phyloP scores from a whole-genome alignment of 2,888 invertebrate genomes.

The Eilema depressum region DNA sequence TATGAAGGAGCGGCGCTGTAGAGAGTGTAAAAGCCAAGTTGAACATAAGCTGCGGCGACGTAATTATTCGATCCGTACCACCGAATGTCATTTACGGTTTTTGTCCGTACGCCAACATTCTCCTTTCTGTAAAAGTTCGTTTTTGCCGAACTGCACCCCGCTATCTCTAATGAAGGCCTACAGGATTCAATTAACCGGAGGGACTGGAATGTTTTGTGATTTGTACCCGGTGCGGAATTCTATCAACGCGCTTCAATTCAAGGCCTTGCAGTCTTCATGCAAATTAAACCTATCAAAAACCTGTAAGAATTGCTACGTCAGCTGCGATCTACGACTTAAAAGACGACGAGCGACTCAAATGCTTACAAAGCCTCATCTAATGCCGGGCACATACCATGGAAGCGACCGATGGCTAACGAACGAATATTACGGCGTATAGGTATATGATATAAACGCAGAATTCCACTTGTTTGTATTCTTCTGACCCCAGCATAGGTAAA shows the following conservation, averaged over 20 bases:
- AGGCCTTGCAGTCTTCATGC: slow-evolving; percentile 64
- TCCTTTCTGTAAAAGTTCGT: slow-evolving; percentile 78
- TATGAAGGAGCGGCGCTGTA: slow-evolving; percentile 67
- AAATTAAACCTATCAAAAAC: slow-evolving; percentile 66
- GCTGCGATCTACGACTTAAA: slow-evolving; percentile 21
- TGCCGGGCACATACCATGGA: not conserved
- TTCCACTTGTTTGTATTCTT: not conserved
- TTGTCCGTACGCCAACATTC: slow-evolving; percentile 72
- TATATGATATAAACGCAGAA: not conserved
- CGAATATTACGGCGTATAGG: not conserved
- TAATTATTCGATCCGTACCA: slow-evolving; percentile 79
- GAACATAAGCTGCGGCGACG: slow-evolving; percentile 60
- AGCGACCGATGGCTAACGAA: not conserved
- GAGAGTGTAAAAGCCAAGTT: slow-evolving; percentile 76
- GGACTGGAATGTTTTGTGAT: slow-evolving; percentile 84
- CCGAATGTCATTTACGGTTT: slow-evolving; percentile 81
- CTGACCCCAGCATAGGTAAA: not conserved
- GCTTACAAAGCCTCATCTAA: not conserved
- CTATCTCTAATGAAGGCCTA: slow-evolving; percentile 82
- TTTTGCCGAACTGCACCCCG: slow-evolving; percentile 72
- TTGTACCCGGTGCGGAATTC: slow-evolving; percentile 77
- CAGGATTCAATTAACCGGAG: slow-evolving; percentile 83
- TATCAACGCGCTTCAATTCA: slow-evolving; percentile 74
- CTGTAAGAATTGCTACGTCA: slow-evolving; percentile 48
- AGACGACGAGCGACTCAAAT: not conserved